These are phyloP conservation scores for Scaptodrosophila lebanonensis DNA, from an alignment of 1,140 invertebrate genomes.

Conservation along the genomic window DNA sequence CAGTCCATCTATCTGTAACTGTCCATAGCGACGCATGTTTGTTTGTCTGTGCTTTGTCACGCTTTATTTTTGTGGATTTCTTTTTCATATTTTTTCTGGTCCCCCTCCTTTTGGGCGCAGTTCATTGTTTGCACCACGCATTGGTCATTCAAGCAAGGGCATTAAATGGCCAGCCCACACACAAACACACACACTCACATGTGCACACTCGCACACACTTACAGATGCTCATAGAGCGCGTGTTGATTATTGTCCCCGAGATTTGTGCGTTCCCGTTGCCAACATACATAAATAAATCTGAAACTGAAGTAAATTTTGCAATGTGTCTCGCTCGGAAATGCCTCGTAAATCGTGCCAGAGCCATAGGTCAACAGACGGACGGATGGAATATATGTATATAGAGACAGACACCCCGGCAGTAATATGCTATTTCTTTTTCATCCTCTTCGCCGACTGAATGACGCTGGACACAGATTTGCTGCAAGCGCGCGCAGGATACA, in stretches of 20 bases:
- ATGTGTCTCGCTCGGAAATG: slow-evolving; percentile 75
- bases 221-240: neutral
- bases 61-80: slow-evolving; percentile 61
- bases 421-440: slow-evolving; percentile 46
- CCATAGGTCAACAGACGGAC: slow-evolving; percentile 58
- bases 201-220: neutral
- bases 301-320: slow-evolving; percentile 75
- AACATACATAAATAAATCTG: slow-evolving; percentile 76
- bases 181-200: neutral
- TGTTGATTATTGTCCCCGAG: slow-evolving; percentile 27
- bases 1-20: slow-evolving; percentile 53
- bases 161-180: slow-evolving; percentile 49
- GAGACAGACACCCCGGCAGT: slow-evolving; percentile 31
- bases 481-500: slow-evolving; percentile 60
- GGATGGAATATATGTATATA: too few species aligned
- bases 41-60: slow-evolving; percentile 64
- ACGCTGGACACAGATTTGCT: slow-evolving; percentile 62
- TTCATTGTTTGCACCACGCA: slow-evolving; percentile 61
- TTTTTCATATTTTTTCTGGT: slow-evolving; percentile 31
- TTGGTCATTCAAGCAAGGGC: slow-evolving; percentile 9
- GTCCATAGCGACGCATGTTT: slow-evolving; percentile 67
- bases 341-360: slow-evolving; percentile 69
- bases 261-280: slow-evolving; percentile 27
- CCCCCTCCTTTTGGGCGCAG: slow-evolving; percentile 17
- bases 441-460: slow-evolving; percentile 12